Conservation (phyloP, 2,797 vertebrate genomes). For the Dipus sagitta region DNA sequence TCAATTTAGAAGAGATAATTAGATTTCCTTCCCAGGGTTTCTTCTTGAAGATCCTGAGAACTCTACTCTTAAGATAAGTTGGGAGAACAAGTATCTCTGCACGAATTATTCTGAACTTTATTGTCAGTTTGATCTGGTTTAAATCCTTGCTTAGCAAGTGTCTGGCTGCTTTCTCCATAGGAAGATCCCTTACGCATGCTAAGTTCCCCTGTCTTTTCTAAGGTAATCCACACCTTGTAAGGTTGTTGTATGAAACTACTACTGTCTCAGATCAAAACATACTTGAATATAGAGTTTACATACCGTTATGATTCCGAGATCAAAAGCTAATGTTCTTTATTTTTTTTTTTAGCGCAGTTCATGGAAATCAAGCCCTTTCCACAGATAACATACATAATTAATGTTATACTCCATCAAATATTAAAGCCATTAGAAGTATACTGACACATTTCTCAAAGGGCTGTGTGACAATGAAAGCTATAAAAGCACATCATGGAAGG, state of each 20-base stretch:
- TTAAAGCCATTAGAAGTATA: not conserved
- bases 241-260: not conserved
- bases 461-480: not conserved
- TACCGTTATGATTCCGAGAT: slow-evolving; percentile 52
- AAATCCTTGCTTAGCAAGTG: not conserved
- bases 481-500: not conserved
- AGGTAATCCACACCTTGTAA: not conserved
- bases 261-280: not conserved
- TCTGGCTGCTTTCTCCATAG: not conserved
- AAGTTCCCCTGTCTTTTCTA: not conserved
- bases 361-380: not conserved
- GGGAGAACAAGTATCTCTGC: slow-evolving; percentile 33
- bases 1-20: not conserved
- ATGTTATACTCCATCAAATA: slow-evolving; percentile 18
- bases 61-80: not conserved
- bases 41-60: not conserved
- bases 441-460: slow-evolving; percentile 47
- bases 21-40: not conserved
- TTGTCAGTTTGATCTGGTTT: not conserved
- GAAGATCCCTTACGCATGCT: not conserved
- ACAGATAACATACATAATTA: not conserved
- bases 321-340: slow-evolving; percentile 19
- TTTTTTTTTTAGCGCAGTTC: not conserved
- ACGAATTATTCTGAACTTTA: slow-evolving; percentile 21
- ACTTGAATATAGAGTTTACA: not conserved